Evolutionary conservation across 2,113 vertebrate genomes (phyloP).

Genomic region (Scomber colias): DNA sequence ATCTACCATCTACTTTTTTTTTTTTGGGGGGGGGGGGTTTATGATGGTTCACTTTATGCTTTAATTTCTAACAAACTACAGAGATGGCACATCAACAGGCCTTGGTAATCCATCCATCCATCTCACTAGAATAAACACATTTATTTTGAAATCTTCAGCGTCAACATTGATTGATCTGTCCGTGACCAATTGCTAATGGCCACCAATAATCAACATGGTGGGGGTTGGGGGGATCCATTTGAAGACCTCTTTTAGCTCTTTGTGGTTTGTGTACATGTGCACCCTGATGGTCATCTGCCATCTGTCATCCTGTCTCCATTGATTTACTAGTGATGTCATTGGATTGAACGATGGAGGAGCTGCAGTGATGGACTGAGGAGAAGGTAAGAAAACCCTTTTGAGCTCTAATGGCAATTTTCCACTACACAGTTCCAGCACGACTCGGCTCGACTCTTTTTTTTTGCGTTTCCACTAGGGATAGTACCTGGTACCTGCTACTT

Average conservation of each 20-base stretch:
- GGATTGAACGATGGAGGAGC: slow-evolving; percentile 38
- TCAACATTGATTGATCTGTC: background rate
- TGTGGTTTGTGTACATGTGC: slow-evolving; percentile 18
- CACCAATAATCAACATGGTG: background rate
- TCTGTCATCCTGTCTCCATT: slow-evolving; percentile 31
- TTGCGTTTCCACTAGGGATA: no score
- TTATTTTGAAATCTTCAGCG: no score
- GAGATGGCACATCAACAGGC: background rate
- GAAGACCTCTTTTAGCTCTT: slow-evolving; percentile 19
- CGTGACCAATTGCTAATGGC: slow-evolving; percentile 25
- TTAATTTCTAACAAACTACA: background rate
- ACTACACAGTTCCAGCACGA: no score
- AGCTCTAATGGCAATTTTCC: background rate
- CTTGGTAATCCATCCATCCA: no score
- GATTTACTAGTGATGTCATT: slow-evolving; percentile 46
- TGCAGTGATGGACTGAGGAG: background rate
- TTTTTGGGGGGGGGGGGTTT: background rate
- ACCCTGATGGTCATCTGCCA: slow-evolving; percentile 44
- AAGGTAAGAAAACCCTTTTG: background rate
- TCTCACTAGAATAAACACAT: background rate
- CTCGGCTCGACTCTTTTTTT: no score
- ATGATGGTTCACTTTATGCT: background rate
- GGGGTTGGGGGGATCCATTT: slow-evolving; percentile 44
- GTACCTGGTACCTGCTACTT: no score
- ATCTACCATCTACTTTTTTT: no score